Base-by-base conservation (phyloP, 37 sponge, comb jelly and placozoan genomes). In the Amphimedon queenslandica region DNA sequence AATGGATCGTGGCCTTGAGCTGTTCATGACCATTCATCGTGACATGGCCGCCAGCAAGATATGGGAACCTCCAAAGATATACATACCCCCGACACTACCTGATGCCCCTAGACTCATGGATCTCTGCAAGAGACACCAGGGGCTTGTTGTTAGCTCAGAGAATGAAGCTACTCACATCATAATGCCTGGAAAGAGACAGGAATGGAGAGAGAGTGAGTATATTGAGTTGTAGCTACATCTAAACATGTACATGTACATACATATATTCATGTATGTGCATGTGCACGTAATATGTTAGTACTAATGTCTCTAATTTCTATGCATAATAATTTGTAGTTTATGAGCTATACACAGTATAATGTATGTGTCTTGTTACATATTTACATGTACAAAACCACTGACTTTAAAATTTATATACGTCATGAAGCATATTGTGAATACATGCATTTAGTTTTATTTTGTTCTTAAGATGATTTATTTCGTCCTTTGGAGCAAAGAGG, bases 1-100 rank as follows among this genome's bases (percentile, higher is more conserved):
- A 13, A 84, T 89, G 57, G 90, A 93, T 70, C 63, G 87, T 28
- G 85, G 92, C 40, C 57, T 93, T 0, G 94, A 93, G 51, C 76
- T 93, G 68, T 86, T 93, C 36, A 82, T 89, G 58, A 75, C 39
- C 58, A 84, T 93, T 4, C 79, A 85, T 70, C 71, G 76, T 29
- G 82, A 78, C 0, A 65, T 93, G 35, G 43, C 47, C 4, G 43
- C 77, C 77, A 56, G 40, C 55, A 89, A 77, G 64, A 40, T 66
- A 31, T 85, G 86, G 90, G 80, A 74, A 37, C 79, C 83, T 28
- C 93, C 93, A 21, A 53, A 58, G 28, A 78, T 93, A 11, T 79
- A 64, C 58, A 31, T 93, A 11, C 5, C 27, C 8, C 61, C 61
- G 5, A 75, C 56, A 35, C 38, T 34, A 4, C n/a, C 39, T 16